Conservation (phyloP, 2,113 vertebrate genomes). For the Microcebus griseorufus region DNA sequence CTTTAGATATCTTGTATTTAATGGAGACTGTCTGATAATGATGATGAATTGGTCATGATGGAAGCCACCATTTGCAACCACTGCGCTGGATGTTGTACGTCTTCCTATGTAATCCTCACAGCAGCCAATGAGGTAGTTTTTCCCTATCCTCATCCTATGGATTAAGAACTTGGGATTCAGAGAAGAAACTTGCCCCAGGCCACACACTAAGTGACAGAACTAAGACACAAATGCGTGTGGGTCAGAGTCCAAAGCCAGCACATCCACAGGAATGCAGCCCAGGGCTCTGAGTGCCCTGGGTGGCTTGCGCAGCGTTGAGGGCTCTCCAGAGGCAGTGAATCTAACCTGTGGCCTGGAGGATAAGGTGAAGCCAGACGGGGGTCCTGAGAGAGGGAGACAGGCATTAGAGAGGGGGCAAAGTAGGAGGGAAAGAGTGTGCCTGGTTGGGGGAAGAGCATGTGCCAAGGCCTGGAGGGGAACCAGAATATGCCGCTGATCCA, state of each 20-base stretch:
- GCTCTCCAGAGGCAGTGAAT: neutral
- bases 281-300: accelerated
- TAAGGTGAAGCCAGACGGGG: neutral
- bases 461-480: neutral
- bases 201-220: neutral
- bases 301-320: accelerated
- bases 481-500: neutral
- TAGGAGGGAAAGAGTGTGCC: neutral
- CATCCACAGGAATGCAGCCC: accelerated
- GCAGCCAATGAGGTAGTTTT: neutral
- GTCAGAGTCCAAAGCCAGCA: neutral
- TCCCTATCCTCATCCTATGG: neutral
- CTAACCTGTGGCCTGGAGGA: neutral
- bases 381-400: too few relatives aligned
- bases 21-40: neutral
- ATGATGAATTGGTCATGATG: neutral
- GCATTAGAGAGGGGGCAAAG: too few relatives aligned
- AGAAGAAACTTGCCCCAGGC: neutral
- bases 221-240: neutral
- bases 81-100: neutral
- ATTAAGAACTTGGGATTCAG: neutral
- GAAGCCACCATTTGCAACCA: neutral
- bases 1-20: neutral
- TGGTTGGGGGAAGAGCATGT: neutral
- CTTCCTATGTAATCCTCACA: neutral